Percentiles rank a stretch among this genome's conserved stretches.
Evolutionary conservation across 2,113 vertebrate species (phyloP).

Genomic region (Lamprologus speciosus): DNA sequence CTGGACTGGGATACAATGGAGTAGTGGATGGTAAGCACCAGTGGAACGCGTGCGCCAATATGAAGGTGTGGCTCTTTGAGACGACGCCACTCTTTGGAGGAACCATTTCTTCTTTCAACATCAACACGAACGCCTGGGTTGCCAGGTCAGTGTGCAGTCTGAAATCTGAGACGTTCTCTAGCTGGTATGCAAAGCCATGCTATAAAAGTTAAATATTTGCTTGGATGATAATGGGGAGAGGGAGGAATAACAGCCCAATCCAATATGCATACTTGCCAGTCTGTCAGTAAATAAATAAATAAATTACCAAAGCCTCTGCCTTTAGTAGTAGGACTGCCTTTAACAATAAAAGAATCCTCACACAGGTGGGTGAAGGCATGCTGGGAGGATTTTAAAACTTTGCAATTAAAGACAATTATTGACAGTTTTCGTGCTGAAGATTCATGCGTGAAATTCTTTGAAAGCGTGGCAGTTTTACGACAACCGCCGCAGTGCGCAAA

Average conservation of each 20-base stretch:
- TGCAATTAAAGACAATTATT: not conserved
- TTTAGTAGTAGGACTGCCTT: not conserved
- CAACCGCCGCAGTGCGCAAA: not conserved
- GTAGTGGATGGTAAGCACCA: conserved; percentile 61
- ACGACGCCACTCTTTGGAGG: conserved; percentile 88
- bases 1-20: conserved; percentile 86
- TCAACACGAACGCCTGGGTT: conserved; percentile 93
- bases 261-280: not conserved
- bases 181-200: not conserved
- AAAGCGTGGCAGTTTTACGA: not conserved
- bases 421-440: not conserved
- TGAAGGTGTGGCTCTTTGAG: conserved; percentile 94
- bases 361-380: not conserved
- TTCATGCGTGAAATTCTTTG: not conserved
- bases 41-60: conserved; percentile 95
- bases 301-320: not conserved
- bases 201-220: conserved; percentile 34
- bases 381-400: not conserved
- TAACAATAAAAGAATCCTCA: not conserved
- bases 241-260: not conserved
- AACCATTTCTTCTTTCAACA: conserved; percentile 94
- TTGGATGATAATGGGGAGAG: not conserved
- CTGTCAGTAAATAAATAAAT: not conserved
- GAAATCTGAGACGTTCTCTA: not conserved
- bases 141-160: conserved; percentile 77